Evolutionary conservation across 2,797 vertebrate species (phyloP).

Genomic region (Eupleurogrammus muticus): DNA sequence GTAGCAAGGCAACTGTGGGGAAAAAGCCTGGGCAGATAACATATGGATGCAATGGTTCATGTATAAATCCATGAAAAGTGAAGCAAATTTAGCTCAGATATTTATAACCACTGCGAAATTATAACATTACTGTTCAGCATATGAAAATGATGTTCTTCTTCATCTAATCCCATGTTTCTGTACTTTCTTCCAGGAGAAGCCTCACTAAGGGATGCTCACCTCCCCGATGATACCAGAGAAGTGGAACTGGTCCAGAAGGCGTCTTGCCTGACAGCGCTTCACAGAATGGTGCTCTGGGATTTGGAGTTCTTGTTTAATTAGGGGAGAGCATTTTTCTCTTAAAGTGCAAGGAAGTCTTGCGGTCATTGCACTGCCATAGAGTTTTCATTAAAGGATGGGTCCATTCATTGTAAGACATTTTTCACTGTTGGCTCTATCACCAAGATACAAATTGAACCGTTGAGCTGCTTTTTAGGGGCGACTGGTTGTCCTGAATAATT

Average conservation of each 20-base stretch:
- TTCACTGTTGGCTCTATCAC: conserved; percentile 8
- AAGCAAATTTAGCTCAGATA: background rate
- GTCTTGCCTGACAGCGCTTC: conserved; percentile 13
- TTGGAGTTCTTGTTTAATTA: conserved; percentile 51
- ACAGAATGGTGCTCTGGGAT: conserved; percentile 16
- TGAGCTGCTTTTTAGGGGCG: conserved; percentile 16
- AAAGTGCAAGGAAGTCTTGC: conserved; percentile 16
- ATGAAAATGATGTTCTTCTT: background rate
- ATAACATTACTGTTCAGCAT: background rate
- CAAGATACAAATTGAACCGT: conserved; percentile 22
- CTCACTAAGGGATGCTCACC: background rate
- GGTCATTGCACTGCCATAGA: conserved; percentile 34
- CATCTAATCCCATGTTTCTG: conserved; percentile 20
- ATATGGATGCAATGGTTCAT: background rate
- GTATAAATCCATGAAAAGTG: background rate
- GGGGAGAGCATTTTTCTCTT: conserved; percentile 30
- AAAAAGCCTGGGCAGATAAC: no score
- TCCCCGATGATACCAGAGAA: conserved; percentile 29
- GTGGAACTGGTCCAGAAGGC: conserved; percentile 7
- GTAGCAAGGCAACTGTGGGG: background rate
- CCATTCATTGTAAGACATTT: conserved; percentile 29
- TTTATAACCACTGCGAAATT: background rate
- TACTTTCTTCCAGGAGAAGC: conserved; percentile 46
- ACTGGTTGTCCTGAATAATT: conserved; percentile 30
- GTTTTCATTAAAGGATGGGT: conserved; percentile 41